A percentile compares a stretch with the other conserved stretches of the same genome.
These are phyloP conservation scores for Crambe crambe DNA, from an alignment of 37 sponge, comb jelly and placozoan species.

Conservation along the genomic window DNA sequence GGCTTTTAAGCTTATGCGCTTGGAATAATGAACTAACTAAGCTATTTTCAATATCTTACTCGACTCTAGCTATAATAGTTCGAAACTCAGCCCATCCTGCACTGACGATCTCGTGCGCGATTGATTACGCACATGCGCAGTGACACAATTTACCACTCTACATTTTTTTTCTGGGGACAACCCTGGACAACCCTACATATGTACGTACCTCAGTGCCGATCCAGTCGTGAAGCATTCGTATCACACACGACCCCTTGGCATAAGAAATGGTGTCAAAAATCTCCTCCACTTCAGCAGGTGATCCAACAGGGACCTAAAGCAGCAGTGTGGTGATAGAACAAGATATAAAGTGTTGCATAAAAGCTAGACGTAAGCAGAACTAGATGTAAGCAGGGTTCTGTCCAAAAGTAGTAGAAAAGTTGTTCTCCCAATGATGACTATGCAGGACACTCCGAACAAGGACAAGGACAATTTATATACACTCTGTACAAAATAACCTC, in stretches of 20 bases:
- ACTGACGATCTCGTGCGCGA: too few species aligned
- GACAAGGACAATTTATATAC: background rate
- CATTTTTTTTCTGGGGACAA: too few species aligned
- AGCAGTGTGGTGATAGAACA: background rate
- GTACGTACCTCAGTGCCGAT: slow-evolving; percentile 79
- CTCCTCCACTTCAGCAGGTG: slow-evolving; percentile 92
- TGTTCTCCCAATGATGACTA: too few species aligned
- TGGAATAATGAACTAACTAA: too few species aligned
- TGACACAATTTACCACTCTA: too few species aligned
- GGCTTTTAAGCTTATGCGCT: too few species aligned
- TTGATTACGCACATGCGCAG: too few species aligned
- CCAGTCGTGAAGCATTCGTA: slow-evolving; percentile 81
- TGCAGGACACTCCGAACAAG: background rate
- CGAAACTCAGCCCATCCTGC: too few species aligned
- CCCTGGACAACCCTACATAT: background rate
- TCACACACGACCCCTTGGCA: slow-evolving; percentile 92
- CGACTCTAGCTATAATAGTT: too few species aligned
- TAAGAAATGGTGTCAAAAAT: slow-evolving; percentile 97
- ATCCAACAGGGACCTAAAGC: slow-evolving; percentile 83
- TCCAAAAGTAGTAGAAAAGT: too few species aligned
- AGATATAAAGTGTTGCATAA: background rate
- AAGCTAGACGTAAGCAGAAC: background rate
- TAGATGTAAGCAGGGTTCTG: background rate
- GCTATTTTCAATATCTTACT: too few species aligned
- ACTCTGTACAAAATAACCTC: too few species aligned